phyloP scores from a whole-genome alignment of 2,113 vertebrate species.

The Takifugu bimaculatus region DNA sequence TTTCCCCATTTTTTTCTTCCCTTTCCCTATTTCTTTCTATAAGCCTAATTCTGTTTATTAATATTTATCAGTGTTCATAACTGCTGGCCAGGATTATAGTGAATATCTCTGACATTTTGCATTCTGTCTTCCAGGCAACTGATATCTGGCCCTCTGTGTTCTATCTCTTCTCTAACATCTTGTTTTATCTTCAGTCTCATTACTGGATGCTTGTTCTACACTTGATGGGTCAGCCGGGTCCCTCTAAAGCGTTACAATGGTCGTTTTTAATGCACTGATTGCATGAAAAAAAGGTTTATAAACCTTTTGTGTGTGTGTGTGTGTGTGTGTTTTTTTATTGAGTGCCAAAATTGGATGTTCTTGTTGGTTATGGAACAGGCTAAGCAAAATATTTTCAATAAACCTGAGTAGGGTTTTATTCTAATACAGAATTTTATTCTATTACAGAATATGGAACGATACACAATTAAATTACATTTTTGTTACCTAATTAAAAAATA shows the following conservation, averaged over 20 bases:
- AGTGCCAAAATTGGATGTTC: too few relatives aligned
- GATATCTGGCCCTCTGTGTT: conserved; percentile 14
- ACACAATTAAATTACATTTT: too few relatives aligned
- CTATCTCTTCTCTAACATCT: conserved; percentile 17
- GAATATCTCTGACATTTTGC: conserved; percentile 38
- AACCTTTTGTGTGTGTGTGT: too few relatives aligned
- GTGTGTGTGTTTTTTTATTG: too few relatives aligned
- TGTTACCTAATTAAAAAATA: too few relatives aligned
- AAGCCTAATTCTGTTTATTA: conserved; percentile 57
- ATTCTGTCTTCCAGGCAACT: conserved; percentile 43
- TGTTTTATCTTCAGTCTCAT: conserved; percentile 54
- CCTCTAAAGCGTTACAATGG: conserved; percentile 11
- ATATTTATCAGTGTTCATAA: conserved; percentile 64
- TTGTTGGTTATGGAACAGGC: too few relatives aligned
- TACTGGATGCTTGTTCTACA: conserved; percentile 28
- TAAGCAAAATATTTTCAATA: too few relatives aligned
- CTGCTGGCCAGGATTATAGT: conserved; percentile 41
- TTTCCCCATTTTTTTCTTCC: conserved; percentile 1
- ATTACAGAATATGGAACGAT: too few relatives aligned
- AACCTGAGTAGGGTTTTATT: too few relatives aligned
- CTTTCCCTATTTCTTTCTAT: conserved; percentile 18
- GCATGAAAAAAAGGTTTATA: too few relatives aligned
- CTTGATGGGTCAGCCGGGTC: conserved; percentile 39
- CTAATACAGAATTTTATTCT: too few relatives aligned
- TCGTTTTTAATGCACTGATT: too few relatives aligned